Base-by-base conservation (phyloP, 2,888 invertebrate genomes). In the Lycophotia porphyrea region DNA sequence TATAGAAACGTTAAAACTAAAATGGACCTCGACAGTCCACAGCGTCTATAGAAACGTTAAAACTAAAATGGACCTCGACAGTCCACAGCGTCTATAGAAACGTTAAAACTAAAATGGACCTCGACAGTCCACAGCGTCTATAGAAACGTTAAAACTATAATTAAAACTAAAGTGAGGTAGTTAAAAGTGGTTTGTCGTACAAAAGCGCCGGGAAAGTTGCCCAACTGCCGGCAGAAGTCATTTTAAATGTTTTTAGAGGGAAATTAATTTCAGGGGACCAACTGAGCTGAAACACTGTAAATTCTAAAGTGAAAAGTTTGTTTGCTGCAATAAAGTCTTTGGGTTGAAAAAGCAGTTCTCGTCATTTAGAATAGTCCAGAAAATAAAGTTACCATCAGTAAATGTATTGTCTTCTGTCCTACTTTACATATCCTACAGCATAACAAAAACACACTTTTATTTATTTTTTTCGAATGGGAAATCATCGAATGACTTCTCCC, bases 171-270 rank as follows among this genome's bases (percentile, higher is more conserved):
- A 83, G 61, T 52, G 74, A 69, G 69, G 71, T 76, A 72, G 81
- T 86, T 81, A 70, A 76, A 87, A 86, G 78, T 78, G 63, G 47
- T 86, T 81, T 79, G 84, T 84, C 76, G 82, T 70, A 67, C 69
- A 78, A 80, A 82, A 78, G 78, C 82, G 79, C 0, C 87, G 80
- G 65, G 61, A 80, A 87, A 80, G 79, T 88, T 86, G 18, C 31
- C 44, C 52, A 71, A 61, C 68, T 68, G 67, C 66, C 64, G n/a
- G 72, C 64, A 63, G 67, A 78, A 81, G 76, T 77, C 34, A 80
- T 82, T 86, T 79, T 71, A 74, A 76, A 78, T 78, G 66, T 84
- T 88, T 88, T 86, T 81, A 71, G 24, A 7, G 31, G 39, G 11
- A 80, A 80, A 76, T 81, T 86, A 77, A 84, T 86, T 78, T 58